A percentile compares a stretch with the other conserved stretches of the same genome.
Evolutionary conservation across 2,797 vertebrate genomes (phyloP).

Genomic region (Aeoliscus strigatus): DNA sequence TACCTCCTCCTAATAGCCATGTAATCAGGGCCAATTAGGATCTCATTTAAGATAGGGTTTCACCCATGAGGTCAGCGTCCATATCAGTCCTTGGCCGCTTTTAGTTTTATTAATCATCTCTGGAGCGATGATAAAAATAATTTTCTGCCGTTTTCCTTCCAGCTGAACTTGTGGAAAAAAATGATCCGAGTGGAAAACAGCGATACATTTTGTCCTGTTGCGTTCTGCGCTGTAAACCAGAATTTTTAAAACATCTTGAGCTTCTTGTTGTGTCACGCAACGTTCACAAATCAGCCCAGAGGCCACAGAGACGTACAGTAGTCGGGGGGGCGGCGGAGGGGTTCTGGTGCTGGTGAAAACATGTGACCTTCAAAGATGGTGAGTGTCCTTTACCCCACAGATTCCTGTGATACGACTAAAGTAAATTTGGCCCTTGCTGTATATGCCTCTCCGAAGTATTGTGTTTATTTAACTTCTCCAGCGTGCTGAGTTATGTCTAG

Average conservation of each 20-base stretch:
- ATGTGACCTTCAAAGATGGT: constrained; percentile 54
- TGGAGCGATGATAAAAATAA: constrained; percentile 20
- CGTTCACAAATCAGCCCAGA: constrained; percentile 41
- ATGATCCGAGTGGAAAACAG: neutral
- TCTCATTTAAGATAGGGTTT: constrained; percentile 65
- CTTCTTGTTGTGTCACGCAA: constrained; percentile 42
- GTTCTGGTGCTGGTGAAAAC: constrained; percentile 39
- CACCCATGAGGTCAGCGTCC: constrained; percentile 63
- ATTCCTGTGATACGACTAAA: constrained; percentile 79
- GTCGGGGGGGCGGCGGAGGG: constrained; percentile 15
- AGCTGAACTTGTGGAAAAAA: too few species aligned
- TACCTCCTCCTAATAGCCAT: constrained; percentile 53
- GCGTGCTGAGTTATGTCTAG: constrained; percentile 77
- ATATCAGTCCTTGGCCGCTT: constrained; percentile 52
- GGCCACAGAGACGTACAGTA: constrained; percentile 49
- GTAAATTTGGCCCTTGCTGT: constrained; percentile 80
- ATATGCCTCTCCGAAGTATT: constrained; percentile 78
- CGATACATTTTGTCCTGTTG: constrained; percentile 14
- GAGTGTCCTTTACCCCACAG: constrained; percentile 73
- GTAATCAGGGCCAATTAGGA: constrained; percentile 71
- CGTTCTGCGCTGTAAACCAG: constrained; percentile 22
- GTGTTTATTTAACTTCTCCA: constrained; percentile 82
- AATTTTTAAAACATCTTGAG: constrained; percentile 29
- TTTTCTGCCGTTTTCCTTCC: neutral
- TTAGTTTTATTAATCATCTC: constrained; percentile 55